Conservation (phyloP, 2,797 vertebrate genomes). For the Phataginus tricuspis region DNA sequence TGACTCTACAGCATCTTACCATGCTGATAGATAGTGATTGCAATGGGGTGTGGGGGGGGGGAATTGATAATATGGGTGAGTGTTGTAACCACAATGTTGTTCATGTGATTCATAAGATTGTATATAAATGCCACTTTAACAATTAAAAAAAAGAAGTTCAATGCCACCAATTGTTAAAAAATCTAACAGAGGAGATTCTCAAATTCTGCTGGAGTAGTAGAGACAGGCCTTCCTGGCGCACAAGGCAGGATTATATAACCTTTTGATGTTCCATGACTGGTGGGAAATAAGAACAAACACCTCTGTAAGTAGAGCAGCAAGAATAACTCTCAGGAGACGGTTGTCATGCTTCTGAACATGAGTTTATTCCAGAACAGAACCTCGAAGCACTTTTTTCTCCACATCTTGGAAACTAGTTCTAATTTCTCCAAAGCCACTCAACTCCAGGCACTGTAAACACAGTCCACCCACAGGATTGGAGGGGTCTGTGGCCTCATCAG, state of each 20-base stretch:
- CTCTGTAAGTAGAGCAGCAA: slow-evolving; percentile 30
- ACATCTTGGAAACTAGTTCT: slow-evolving; percentile 11
- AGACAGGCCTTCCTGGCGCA: not conserved
- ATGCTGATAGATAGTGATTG: too few species aligned
- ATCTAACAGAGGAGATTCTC: not conserved
- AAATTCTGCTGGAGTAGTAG: not conserved
- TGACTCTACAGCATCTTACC: too few species aligned
- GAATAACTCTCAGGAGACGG: not conserved
- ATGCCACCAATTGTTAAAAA: not conserved
- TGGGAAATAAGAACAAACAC: slow-evolving; percentile 38
- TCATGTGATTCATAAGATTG: too few species aligned
- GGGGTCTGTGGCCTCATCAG: not conserved
- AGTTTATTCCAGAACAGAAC: not conserved
- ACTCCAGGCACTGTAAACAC: not conserved
- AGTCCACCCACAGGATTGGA: not conserved
- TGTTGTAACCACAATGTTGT: too few species aligned
- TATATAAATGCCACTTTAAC: too few species aligned
- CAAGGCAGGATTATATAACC: not conserved
- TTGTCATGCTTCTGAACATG: not conserved
- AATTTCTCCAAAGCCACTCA: slow-evolving; percentile 14
- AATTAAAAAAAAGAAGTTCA: not conserved
- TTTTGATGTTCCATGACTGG: not conserved
- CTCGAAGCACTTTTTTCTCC: slow-evolving; percentile 4
- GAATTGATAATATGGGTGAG: too few species aligned
- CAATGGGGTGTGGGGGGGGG: too few species aligned